Base-by-base conservation (phyloP, 2,888 invertebrate species). In the Diarsia rubi region DNA sequence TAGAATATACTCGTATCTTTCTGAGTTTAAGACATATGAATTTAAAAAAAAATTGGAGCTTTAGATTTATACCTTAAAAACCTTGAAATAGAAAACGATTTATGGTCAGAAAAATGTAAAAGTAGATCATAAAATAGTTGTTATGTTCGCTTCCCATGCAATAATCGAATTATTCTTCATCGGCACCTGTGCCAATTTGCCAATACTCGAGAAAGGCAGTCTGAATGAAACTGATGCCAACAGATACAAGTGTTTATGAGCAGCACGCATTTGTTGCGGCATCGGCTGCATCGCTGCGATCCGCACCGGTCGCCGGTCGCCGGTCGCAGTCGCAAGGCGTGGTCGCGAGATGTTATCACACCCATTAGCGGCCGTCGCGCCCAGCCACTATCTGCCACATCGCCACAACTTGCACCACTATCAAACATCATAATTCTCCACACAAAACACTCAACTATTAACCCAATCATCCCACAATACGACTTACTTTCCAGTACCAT, bases 301-400 rank as follows among this genome's bases (percentile, higher is more conserved):
- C 84, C 76, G 68, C 79, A 75, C 78, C 77, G 79, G 79, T 60
- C 78, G 63, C 44, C 62, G 63, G 87, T 81, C 88, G 82, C 83
- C 70, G 77, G 77, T 81, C 88, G 80, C 83, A 69, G 77, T 75
- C 73, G 80, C 86, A 90, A 94, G 95, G 95, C 95, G 95, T 95
- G 96, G 94, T 93, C 92, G 91, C 90, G 90, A 91, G 96, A 95
- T 96, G 93, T 93, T 95, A 96, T 96, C 96, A 90, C 89, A 84
- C 91, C 94, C 94, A 95, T 96, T 96, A 96, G 96, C 95, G 91
- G 92, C 91, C 91, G 91, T 94, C 93, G 93, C 94, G 94, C 94
- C 94, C 94, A 92, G 92, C 91, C 92, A 91, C 93, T 95, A 95
- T 95, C 95, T 89, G 89, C 90, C 89, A 89, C 93, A 95, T 95